Conservation (phyloP, 2,797 vertebrate genomes). For the Acanthurus leucopareius region DNA sequence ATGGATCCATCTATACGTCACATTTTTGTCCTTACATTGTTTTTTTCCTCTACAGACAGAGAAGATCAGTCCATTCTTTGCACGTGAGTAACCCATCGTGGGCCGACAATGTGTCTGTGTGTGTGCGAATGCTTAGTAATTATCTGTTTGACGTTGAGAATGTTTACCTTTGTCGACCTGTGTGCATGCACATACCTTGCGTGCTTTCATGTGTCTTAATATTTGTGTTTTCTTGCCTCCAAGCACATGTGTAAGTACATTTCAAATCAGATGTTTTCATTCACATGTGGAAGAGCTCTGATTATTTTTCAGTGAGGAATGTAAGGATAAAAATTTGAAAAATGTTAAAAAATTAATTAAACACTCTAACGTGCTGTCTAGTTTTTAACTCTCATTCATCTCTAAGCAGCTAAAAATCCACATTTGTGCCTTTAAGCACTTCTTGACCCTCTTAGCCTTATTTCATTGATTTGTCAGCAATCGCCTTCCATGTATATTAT, state of each 20-base stretch:
- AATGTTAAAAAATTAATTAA: neutral
- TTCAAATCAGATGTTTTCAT: slow-evolving; percentile 1
- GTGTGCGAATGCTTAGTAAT: slow-evolving; percentile 27
- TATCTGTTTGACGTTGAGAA: slow-evolving; percentile 12
- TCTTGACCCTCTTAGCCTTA: neutral
- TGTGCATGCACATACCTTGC: slow-evolving; percentile 1
- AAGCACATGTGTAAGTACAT: neutral
- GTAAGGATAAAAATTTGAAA: too few relatives aligned
- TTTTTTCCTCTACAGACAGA: slow-evolving; percentile 85
- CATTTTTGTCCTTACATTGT: slow-evolving; percentile 22
- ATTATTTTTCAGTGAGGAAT: neutral
- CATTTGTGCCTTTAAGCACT: neutral
- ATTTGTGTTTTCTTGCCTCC: neutral
- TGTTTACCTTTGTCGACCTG: slow-evolving; percentile 10
- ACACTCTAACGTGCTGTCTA: neutral
- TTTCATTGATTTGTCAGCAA: neutral
- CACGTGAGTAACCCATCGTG: slow-evolving; percentile 89
- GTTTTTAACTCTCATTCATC: neutral
- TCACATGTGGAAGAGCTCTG: neutral
- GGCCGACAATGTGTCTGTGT: slow-evolving; percentile 31
- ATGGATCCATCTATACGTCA: neutral
- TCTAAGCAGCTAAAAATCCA: neutral
- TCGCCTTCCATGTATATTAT: neutral
- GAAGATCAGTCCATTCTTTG: slow-evolving; percentile 96
- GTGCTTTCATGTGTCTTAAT: slow-evolving; percentile 1